Evolutionary conservation across 1,140 invertebrate genomes (phyloP), one percentile per base, ranked within the genome.

Genomic region (Phenacoccus solenopsis): DNA sequence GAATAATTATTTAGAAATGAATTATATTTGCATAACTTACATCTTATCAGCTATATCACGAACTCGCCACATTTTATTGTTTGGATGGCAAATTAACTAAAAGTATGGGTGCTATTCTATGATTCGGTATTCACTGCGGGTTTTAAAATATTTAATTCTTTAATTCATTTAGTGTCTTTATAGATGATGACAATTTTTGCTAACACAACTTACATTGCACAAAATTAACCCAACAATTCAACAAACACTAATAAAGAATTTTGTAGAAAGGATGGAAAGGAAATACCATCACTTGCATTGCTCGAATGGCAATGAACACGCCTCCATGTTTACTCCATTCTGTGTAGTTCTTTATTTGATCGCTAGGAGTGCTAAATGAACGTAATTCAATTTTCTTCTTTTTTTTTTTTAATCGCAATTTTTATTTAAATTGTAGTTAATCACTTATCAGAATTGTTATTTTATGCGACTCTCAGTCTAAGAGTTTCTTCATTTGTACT

Each of bases 31-130:
- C 16, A n/a, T n/a, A n/a, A 64, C 59, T 64, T 27, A 64, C 59
- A 64, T 64, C 25, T 64, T 64, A 64, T 64, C 59, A 64, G 59
- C 59, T 64, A 64, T 64, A 64, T 64, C 59, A 64, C 59, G 59
- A 64, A 64, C 59, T 27, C 59, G 22, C 59, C 59, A 64, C 59
- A 64, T 64, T 64, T 64, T 64, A n/a, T 16, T 49, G 16, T 16
- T 16, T 4, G n/a, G n/a, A n/a, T n/a, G n/a, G n/a, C n/a, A n/a
- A n/a, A 49, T 9, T 49, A n/a, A 49, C 16, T 49, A 9, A 49
- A 16, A 16, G 16, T 49, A 49, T 49, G 38, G n/a, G n/a, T 49
- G 20, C 38, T 16, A 49, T 49, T 49, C 16, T 9, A 5, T 49
- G 3, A 49, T n/a, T 10, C 16, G 20, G 20, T 32, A 32, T n/a